Evolutionary conservation across 2,113 vertebrate genomes (phyloP), one percentile per base, ranked within the genome.

Genomic region (Cavia aperea): DNA sequence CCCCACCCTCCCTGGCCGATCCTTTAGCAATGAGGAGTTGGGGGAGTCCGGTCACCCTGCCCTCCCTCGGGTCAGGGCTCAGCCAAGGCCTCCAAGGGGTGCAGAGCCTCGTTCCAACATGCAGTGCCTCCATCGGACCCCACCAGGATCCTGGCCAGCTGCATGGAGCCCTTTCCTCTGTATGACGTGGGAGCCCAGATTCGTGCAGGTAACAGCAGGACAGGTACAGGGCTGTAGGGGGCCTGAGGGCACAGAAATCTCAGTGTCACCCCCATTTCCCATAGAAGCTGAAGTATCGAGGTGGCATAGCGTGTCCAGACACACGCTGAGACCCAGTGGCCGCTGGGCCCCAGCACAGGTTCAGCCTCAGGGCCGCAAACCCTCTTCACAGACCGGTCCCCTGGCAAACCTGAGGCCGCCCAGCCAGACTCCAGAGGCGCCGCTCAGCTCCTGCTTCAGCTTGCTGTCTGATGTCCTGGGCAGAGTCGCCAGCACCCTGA

Each of bases 371-470:
- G 23, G 75, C 75, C 1, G 5, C 39, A 5, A 18, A 15, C 29
- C 70, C 72, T 23, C 24, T 60, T 7, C 31, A 43, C 7, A 13
- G 19, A 16, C 11, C 43, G 23, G 36, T 12, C 5, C 18, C 0
- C 13, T 29, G 24, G 33, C 16, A n/a, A 18, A 29, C 1, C 23
- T 0, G 0, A 2, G 1, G 51, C 75, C 0, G 0, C 29, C 36
- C 43, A 7, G 66, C 33, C 65, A 1, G 33, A 3, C 13, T 18
- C 60, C 3, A 9, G 16, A 23, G 68, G 63, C 63, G 5, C 87
- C 2, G 29, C 36, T 15, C 36, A 12, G 81, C 54, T 36, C 16
- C 4, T 5, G 43, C n/a, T 33, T 56, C 23, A 29, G 7, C 49
- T 14, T 0, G 49, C 36, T 29, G 4, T 36, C 46, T 11, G 23